Conservation (phyloP, 2,888 invertebrate species). For the Drosophila mayaguana region DNA sequence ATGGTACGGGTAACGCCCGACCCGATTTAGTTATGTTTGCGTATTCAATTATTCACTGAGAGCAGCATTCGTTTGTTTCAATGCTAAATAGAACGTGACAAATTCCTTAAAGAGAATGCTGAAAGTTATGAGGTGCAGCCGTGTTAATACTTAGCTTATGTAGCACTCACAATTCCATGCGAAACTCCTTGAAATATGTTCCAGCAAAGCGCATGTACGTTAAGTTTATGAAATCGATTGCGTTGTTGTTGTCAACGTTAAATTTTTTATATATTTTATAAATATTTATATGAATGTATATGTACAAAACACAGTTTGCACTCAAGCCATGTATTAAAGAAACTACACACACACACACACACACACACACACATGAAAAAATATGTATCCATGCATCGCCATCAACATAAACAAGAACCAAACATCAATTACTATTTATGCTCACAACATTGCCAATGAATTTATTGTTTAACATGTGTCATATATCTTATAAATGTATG, state of each 20-base stretch:
- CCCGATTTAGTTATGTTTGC: conserved; percentile 1
- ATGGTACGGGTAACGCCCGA: conserved; percentile 1
- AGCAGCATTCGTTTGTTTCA: background rate
- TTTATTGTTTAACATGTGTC: conserved; percentile 50
- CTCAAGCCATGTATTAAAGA: conserved; percentile 34
- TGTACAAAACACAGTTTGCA: conserved; percentile 24
- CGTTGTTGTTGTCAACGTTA: conserved; percentile 57
- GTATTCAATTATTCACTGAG: conserved; percentile 4
- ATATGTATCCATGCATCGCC: conserved; percentile 29
- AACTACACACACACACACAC: conserved; percentile 9
- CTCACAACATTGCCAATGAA: conserved; percentile 49
- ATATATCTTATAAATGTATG: conserved; percentile 20
- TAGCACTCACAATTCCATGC: conserved; percentile 21
- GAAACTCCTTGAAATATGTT: conserved; percentile 28
- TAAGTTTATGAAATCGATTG: conserved; percentile 61
- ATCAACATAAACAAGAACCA: conserved; percentile 23
- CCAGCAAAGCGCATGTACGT: conserved; percentile 49
- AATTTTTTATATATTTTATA: conserved; percentile 69
- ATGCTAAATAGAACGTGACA: background rate
- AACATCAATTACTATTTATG: conserved; percentile 30
- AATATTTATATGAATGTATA: conserved; percentile 58
- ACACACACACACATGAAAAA: conserved; percentile 2
- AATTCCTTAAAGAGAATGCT: background rate
- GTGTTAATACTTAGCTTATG: conserved; percentile 3
- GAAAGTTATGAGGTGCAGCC: background rate